Evolutionary conservation across 2,888 invertebrate species (phyloP), one percentile per base, ranked within the genome.

Genomic region (Lottia gigantea): DNA sequence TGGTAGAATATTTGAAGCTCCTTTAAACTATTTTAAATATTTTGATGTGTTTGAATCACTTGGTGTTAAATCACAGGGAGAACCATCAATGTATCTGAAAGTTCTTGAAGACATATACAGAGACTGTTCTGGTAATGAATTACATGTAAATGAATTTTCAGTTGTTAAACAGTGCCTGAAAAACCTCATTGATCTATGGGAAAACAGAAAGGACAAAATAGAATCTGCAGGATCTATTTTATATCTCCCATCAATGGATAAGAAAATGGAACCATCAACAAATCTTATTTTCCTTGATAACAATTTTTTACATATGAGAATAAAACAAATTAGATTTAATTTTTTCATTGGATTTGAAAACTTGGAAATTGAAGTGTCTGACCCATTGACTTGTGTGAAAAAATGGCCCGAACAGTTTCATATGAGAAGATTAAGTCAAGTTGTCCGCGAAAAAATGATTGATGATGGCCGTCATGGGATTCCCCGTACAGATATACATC

Each of bases 81-180:
- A 79, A 14, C 71, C 74, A 16, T 64, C 71, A 23, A 77, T 77
- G 46, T 83, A 80, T 71, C 76, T 76, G 14, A 46, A 26, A 12
- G 78, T 80, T 25, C 70, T 83, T 64, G 47, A 75, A 19, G 45
- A 45, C 3, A 64, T 80, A 16, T 67, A 80, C 26, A 16, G 68
- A 4, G 63, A 68, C 14, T 55, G 67, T 63, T 73, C 68, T 40
- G 26, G 23, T 8, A 66, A 68, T 3, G 49, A 66, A 40, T 63
- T 82, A 16, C 47, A 71, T 26, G 76, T 78, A 45, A 75, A 78
- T 71, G 81, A 82, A 46, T 46, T 73, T 12, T 14, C n/a, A 16
- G 64, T 66, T 19, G 76, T 73, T 7, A 64, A 67, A 31, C 73
- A 69, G 49, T 79, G 81, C 19, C 62, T 77, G 31, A 31, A 62